Percentiles rank a stretch among this genome's conserved stretches.
These are phyloP conservation scores for Catharus minimus DNA, from an alignment of 2,113 vertebrate species.

Conservation along the genomic window DNA sequence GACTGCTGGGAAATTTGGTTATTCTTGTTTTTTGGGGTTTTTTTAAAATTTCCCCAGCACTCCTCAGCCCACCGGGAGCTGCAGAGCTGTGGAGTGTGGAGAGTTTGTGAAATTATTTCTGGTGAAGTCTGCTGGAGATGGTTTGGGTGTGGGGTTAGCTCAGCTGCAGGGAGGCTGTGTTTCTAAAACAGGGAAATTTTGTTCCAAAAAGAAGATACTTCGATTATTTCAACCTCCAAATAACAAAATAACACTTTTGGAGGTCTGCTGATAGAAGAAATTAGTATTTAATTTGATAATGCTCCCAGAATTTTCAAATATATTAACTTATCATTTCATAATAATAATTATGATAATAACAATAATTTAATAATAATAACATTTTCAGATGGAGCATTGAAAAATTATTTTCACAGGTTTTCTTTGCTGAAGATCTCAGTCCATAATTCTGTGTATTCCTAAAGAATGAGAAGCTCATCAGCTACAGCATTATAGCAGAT, in stretches of 20 bases:
- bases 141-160: background rate
- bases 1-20: background rate
- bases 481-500: background rate
- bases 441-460: background rate
- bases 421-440: background rate
- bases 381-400: background rate
- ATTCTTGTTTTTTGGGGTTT: background rate
- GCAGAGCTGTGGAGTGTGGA: background rate
- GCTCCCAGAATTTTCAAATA: background rate
- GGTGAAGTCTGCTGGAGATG: background rate
- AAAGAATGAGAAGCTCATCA: background rate
- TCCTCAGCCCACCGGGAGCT: background rate
- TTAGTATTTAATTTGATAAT: background rate
- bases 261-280: background rate
- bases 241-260: background rate
- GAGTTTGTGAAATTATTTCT: background rate
- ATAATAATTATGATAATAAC: background rate
- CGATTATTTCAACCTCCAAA: background rate
- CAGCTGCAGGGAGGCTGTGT: background rate
- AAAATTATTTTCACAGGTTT: background rate
- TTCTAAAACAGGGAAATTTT: background rate
- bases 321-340: background rate
- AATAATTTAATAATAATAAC: background rate
- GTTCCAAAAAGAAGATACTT: background rate
- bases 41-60: background rate